A percentile compares a stretch with the other conserved stretches of the same genome.
Conservation (phyloP, 2,797 vertebrate species). For the Hypotaenidia philippensis region DNA sequence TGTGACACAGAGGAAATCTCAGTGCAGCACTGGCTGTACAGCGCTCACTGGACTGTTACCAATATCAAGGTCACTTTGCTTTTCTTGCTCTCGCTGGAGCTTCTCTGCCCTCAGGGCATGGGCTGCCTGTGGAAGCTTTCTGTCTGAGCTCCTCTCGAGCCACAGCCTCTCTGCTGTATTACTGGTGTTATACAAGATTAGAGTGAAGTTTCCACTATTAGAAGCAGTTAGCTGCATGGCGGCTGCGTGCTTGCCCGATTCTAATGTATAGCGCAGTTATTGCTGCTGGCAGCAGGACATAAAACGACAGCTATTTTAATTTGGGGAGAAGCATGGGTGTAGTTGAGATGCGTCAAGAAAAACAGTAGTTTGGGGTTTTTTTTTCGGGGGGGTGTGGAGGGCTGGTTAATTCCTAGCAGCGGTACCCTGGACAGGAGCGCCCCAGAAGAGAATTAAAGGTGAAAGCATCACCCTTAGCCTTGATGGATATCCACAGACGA, state of each 20-base stretch:
- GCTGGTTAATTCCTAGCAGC: not conserved
- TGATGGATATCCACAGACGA: not conserved
- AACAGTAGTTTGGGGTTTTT: not conserved
- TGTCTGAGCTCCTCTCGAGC: not conserved
- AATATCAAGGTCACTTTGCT: conserved; percentile 55
- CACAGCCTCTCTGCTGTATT: conserved; percentile 10
- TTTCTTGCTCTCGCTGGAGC: not conserved
- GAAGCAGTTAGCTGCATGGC: conserved; percentile 22
- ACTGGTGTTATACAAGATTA: not conserved
- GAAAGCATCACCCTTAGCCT: not conserved
- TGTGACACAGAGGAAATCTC: not conserved
- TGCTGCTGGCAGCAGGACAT: not conserved
- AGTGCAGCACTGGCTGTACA: not conserved
- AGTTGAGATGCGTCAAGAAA: not conserved
- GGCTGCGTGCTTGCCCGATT: not conserved
- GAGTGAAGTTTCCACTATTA: conserved; percentile 31
- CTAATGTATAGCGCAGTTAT: not conserved
- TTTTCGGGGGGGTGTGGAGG: too few species aligned
- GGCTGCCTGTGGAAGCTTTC: conserved; percentile 20
- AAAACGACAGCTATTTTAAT: conserved; percentile 1
- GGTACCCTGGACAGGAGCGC: not conserved
- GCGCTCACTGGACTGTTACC: conserved; percentile 25
- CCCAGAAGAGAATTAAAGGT: conserved; percentile 21
- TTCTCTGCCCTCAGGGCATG: not conserved
- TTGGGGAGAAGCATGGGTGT: not conserved